Evolutionary conservation across 2,113 vertebrate species (phyloP).

Genomic region (Toxotes chatareus): DNA sequence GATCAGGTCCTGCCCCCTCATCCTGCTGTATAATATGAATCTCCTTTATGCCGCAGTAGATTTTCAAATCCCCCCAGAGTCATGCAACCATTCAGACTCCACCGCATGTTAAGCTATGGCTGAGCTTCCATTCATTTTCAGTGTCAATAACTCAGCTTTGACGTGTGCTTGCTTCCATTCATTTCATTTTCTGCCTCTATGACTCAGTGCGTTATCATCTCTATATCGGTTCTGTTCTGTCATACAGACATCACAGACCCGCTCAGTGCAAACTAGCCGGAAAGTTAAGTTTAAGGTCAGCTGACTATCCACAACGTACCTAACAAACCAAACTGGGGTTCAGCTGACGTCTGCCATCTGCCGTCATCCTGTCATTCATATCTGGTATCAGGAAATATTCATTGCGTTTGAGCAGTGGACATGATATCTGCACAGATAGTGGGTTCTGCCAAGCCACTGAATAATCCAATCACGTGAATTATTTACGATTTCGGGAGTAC

Average conservation of each 20-base stretch:
- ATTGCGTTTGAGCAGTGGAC: conserved; percentile 17
- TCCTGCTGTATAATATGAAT: conserved; percentile 42
- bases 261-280: not conserved
- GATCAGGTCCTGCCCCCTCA: conserved; percentile 64
- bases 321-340: not conserved
- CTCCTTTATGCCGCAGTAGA: conserved; percentile 49
- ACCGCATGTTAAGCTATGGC: conserved; percentile 4
- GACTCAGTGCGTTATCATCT: not conserved
- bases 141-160: conserved; percentile 20
- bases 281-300: not conserved
- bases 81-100: conserved; percentile 29
- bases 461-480: conserved; percentile 80
- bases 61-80: conserved; percentile 42
- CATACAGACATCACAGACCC: not conserved
- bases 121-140: conserved; percentile 36
- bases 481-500: conserved; percentile 69
- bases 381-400: conserved; percentile 25
- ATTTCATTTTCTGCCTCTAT: conserved; percentile 5
- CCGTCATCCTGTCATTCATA: not conserved
- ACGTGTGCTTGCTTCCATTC: not conserved
- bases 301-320: not conserved
- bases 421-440: conserved; percentile 50
- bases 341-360: not conserved
- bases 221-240: not conserved
- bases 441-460: conserved; percentile 65